Conservation (phyloP, 2,888 invertebrate genomes). For the Microplitis deprimator region DNA sequence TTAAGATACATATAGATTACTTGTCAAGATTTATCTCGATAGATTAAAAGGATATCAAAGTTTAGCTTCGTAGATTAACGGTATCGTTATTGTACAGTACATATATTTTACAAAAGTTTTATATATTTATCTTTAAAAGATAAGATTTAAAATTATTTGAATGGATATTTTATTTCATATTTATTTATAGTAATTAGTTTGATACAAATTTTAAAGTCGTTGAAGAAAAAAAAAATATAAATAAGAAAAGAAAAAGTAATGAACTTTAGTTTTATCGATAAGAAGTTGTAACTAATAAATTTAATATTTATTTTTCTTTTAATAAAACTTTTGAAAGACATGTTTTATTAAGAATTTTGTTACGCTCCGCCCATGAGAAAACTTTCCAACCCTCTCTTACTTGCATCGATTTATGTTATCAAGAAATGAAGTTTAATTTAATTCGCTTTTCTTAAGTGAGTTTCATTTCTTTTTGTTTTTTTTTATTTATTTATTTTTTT, state of each 20-base stretch:
- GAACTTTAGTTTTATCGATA: not conserved
- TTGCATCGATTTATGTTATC: constrained; percentile 22
- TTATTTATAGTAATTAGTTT: not conserved
- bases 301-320: constrained; percentile 1
- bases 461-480: constrained; percentile 5
- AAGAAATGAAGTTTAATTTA: constrained; percentile 31
- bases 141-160: too few species aligned
- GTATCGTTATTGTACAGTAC: too few species aligned
- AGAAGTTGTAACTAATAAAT: constrained; percentile 4
- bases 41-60: not conserved
- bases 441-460: constrained; percentile 12
- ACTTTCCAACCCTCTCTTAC: not conserved
- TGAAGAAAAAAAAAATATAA: not conserved
- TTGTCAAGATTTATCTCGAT: constrained; percentile 6
- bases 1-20: not conserved
- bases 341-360: constrained; percentile 8
- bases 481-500: constrained; percentile 14
- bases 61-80: too few species aligned
- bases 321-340: not conserved
- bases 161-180: not conserved
- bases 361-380: not conserved
- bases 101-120: too few species aligned
- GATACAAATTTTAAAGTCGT: not conserved
- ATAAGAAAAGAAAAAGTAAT: not conserved
- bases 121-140: too few species aligned